Conservation (phyloP, 1,140 invertebrate genomes). For the Leptinotarsa lineolata region DNA sequence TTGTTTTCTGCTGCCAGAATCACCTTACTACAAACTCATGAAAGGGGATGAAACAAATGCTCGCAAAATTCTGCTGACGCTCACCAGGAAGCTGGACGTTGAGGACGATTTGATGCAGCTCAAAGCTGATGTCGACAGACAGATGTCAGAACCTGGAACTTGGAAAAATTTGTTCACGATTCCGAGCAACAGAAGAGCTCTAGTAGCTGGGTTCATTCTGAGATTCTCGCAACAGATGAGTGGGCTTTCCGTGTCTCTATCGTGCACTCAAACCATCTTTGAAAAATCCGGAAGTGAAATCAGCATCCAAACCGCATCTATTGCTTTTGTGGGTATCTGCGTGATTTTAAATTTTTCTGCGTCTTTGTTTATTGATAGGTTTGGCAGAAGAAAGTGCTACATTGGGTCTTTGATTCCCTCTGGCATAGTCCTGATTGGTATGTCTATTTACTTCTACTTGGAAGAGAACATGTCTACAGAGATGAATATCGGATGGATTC, state of each 20-base stretch:
- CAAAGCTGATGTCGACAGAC: conserved; percentile 42
- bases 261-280: conserved; percentile 44
- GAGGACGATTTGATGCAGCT: conserved; percentile 43
- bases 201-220: conserved; percentile 41
- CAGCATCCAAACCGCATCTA: conserved; percentile 1
- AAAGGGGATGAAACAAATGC: conserved; percentile 42
- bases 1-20: conserved; percentile 47
- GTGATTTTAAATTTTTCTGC: no score
- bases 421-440: conserved; percentile 46
- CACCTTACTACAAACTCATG: conserved; percentile 48
- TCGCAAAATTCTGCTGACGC: conserved; percentile 57
- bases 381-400: conserved; percentile 37
- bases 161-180: conserved; percentile 43
- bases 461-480: conserved; percentile 39
- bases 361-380: background rate
- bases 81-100: conserved; percentile 41
- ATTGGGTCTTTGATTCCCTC: conserved; percentile 35
- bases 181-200: conserved; percentile 45
- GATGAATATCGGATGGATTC: conserved; percentile 47
- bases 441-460: conserved; percentile 57
- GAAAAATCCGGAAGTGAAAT: conserved; percentile 47
- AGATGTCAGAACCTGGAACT: conserved; percentile 41
- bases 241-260: conserved; percentile 38
- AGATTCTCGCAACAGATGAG: conserved; percentile 41
- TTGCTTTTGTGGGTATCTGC: no score